Evolutionary conservation across 2,888 invertebrate genomes (phyloP).

Genomic region (Heteropelma amictum): DNA sequence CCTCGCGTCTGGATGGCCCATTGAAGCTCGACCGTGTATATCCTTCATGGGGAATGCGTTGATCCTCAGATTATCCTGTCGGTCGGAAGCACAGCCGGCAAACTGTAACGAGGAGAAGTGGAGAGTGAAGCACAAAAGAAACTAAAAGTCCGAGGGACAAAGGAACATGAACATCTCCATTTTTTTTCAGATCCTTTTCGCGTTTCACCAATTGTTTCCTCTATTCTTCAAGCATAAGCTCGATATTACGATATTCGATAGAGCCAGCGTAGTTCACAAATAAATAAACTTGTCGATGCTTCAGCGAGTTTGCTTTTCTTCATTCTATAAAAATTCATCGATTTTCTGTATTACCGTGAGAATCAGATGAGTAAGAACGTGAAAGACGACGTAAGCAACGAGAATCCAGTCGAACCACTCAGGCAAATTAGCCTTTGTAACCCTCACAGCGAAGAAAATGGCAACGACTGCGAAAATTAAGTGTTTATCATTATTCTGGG

Average conservation of each 20-base stretch:
- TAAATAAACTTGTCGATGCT: too few species aligned
- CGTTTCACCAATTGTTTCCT: too few species aligned
- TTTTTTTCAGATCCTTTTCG: too few species aligned
- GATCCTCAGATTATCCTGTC: constrained; percentile 85
- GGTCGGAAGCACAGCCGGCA: constrained; percentile 87
- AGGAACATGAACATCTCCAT: background rate
- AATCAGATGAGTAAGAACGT: constrained; percentile 91
- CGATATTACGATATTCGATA: too few species aligned
- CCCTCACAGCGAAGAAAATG: constrained; percentile 93
- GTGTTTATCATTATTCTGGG: too few species aligned
- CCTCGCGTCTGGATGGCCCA: constrained; percentile 84
- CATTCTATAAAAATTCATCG: too few species aligned
- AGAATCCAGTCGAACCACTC: constrained; percentile 93
- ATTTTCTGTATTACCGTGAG: too few species aligned
- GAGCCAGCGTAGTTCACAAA: too few species aligned
- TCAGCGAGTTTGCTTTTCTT: too few species aligned
- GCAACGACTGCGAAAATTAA: constrained; percentile 86
- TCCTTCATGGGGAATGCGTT: constrained; percentile 93
- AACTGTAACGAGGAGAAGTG: constrained; percentile 79
- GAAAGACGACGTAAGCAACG: constrained; percentile 93
- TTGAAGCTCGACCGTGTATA: constrained; percentile 82
- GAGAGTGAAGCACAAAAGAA: background rate
- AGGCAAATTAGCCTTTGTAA: constrained; percentile 92
- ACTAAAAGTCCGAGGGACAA: background rate
- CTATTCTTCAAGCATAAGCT: too few species aligned